phyloP scores from a whole-genome alignment of 2,888 invertebrate species.

The Euplexia lucipara region DNA sequence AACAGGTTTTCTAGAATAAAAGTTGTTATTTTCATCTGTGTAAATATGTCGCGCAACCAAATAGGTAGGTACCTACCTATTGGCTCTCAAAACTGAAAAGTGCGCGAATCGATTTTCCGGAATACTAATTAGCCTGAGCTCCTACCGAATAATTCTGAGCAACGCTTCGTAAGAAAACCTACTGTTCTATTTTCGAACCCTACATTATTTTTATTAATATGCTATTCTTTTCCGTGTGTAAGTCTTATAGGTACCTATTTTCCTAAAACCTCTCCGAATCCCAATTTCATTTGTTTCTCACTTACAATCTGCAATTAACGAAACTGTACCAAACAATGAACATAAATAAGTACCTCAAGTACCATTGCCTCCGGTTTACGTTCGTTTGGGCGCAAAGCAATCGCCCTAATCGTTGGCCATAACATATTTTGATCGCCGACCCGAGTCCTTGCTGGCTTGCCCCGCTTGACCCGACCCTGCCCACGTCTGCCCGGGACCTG shows the following conservation, averaged over 20 bases:
- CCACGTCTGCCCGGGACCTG: constrained; percentile 22
- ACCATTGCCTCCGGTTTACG: constrained; percentile 31
- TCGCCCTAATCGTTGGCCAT: constrained; percentile 52
- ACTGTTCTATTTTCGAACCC: not conserved
- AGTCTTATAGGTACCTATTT: no score
- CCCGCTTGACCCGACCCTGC: constrained; percentile 45
- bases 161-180: constrained; percentile 23
- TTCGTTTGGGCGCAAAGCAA: constrained; percentile 49
- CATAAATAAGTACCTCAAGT: constrained; percentile 15
- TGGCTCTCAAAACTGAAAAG: not conserved
- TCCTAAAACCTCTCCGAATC: not conserved
- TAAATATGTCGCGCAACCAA: constrained; percentile 8
- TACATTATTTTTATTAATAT: no score
- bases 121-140: constrained; percentile 23
- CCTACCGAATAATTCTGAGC: constrained; percentile 33
- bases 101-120: constrained; percentile 14
- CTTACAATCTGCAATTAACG: constrained; percentile 16
- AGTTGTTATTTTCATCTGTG: not conserved
- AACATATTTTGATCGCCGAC: constrained; percentile 53
- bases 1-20: not conserved
- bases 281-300: constrained; percentile 16
- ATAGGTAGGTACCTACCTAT: not conserved
- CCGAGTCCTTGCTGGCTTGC: constrained; percentile 24
- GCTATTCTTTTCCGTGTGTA: no score
- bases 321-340: constrained; percentile 1